These are phyloP conservation scores for Contarinia nasturtii DNA, from an alignment of 1,140 invertebrate genomes.

Conservation along the genomic window DNA sequence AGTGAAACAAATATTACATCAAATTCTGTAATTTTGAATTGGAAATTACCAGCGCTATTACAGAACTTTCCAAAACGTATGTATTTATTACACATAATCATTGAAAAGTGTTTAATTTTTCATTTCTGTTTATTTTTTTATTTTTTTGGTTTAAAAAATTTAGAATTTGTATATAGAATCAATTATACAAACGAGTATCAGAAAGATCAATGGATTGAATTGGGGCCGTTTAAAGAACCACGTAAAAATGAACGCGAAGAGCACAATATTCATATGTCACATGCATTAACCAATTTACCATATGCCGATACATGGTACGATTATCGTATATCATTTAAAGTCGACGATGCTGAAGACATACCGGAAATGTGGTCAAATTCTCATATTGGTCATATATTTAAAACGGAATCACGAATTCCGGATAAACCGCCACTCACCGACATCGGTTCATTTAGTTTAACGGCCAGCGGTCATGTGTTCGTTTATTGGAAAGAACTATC, in stretches of 20 bases:
- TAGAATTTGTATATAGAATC: neutral
- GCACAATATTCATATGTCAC: neutral
- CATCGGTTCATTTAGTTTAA: slow-evolving; percentile 41
- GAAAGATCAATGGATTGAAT: slow-evolving; percentile 1
- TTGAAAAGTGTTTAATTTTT: no score
- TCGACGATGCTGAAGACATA: slow-evolving; percentile 26
- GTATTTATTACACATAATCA: no score
- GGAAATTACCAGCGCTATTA: slow-evolving; percentile 36
- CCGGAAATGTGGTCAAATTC: slow-evolving; percentile 42
- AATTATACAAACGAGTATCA: neutral
- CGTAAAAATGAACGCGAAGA: neutral
- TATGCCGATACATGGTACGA: slow-evolving; percentile 48
- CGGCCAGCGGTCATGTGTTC: slow-evolving; percentile 31
- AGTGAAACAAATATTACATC: slow-evolving; percentile 30
- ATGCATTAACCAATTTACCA: slow-evolving; percentile 33
- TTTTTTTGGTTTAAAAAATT: no score
- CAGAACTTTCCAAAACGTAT: slow-evolving; percentile 27
- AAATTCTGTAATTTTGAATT: slow-evolving; percentile 34
- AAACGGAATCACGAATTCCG: slow-evolving; percentile 37
- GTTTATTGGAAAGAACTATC: slow-evolving; percentile 51
- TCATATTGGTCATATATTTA: slow-evolving; percentile 30
- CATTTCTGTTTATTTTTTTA: no score
- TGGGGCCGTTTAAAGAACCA: slow-evolving; percentile 4
- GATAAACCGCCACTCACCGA: slow-evolving; percentile 35
- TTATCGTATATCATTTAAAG: slow-evolving; percentile 39